Base-by-base conservation (phyloP, 2,888 invertebrate species). In the Amphiduros pacificus region DNA sequence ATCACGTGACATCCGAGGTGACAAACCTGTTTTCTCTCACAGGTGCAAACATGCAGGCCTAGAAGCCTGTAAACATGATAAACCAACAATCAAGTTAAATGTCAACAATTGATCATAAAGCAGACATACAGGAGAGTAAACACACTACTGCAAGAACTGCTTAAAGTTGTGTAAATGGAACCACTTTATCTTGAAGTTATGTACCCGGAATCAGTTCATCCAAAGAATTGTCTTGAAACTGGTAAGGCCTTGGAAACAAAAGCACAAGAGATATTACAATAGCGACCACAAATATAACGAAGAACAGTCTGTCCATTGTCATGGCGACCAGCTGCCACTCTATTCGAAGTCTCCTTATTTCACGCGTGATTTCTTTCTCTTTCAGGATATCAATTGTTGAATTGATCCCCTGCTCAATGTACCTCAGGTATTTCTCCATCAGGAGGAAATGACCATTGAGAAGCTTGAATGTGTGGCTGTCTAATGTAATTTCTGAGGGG, bases 321-420 rank as follows among this genome's bases (percentile, higher is more conserved):
- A 62, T 50, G 26, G 64, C 61, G 14, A 64, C 61, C 6, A 57
- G 22, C 54, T 58, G 61, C 64, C 64, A 64, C 14, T 64, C 64
- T n/a, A 31, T 51, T 6, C 36, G 29, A 2, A 58, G 50, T 26
- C 11, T 24, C 26, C 28, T 22, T 5, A 29, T n/a, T 27, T 58
- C 58, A 2, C 32, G 24, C 14, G 50, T 36, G 5, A 32, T n/a
- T 14, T 58, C 58, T 31, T 50, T 58, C 17, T 29, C 26, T 14
- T 28, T 26, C 22, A 58, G 26, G n/a, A 20, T 36, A 6, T 11
- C 11, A 9, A 32, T 49, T 2, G 50, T 36, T 6, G 29, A 24
- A 20, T 28, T 32, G 2, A 58, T 50, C 9, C 50, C 50, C 9
- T 22, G 22, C 27, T 58, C 58, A 6, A 48, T 50, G 24, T 26